A percentile compares a stretch with the other conserved stretches of the same genome.
Conservation (phyloP, 2,797 vertebrate species). For the Coilia nasus region DNA sequence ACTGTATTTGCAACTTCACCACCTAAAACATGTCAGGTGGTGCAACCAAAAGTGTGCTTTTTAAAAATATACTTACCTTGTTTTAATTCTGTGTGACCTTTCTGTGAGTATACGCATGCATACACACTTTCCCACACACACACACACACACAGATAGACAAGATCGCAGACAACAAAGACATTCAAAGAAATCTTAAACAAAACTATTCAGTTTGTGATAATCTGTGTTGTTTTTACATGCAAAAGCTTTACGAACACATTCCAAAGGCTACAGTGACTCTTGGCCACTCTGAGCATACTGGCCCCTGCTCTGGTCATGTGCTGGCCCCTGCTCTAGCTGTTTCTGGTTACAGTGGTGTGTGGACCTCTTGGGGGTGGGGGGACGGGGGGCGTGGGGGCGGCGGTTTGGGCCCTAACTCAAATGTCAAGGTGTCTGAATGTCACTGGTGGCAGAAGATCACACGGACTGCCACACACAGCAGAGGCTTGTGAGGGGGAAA, state of each 20-base stretch:
- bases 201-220: not conserved
- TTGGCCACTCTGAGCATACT: not conserved
- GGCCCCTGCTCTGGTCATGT: not conserved
- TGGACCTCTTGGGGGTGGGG: no score
- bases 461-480: not conserved
- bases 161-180: not conserved
- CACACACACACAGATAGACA: not conserved
- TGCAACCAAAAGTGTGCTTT: no score
- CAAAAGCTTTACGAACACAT: not conserved
- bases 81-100: no score
- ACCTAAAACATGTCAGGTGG: no score
- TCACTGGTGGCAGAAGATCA: slow-evolving; percentile 40
- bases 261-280: not conserved
- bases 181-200: not conserved
- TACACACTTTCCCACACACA: not conserved
- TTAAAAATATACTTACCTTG: no score
- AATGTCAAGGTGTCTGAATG: slow-evolving; percentile 53
- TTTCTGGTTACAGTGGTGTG: not conserved
- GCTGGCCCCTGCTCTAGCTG: not conserved
- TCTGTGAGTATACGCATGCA: no score
- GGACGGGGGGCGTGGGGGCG: not conserved
- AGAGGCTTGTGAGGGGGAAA: not conserved
- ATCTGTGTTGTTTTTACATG: not conserved
- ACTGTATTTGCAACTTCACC: no score
- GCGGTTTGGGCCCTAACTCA: slow-evolving; percentile 40